Percentiles rank a stretch among this genome's conserved stretches.
Conservation (phyloP, 2,797 vertebrate species). For the Iguana delicatissima region DNA sequence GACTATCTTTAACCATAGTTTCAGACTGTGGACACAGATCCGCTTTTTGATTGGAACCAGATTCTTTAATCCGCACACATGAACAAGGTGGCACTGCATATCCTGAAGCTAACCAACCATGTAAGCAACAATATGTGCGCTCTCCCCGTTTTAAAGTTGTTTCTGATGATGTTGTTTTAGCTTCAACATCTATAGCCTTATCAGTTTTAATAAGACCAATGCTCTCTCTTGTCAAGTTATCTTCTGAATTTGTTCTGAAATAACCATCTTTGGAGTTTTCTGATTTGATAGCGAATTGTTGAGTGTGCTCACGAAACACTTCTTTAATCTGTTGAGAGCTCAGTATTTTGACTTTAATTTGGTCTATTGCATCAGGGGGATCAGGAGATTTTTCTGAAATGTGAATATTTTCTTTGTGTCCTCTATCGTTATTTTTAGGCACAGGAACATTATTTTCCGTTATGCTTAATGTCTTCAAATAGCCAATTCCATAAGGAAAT, state of each 20-base stretch:
- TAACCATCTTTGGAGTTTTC: constrained; percentile 26
- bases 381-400: constrained; percentile 34
- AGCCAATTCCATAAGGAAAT: constrained; percentile 82
- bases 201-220: not conserved
- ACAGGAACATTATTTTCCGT: constrained; percentile 37
- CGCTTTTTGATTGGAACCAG: constrained; percentile 33
- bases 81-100: constrained; percentile 44
- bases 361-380: constrained; percentile 48
- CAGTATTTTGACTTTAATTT: constrained; percentile 70
- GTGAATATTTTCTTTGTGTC: constrained; percentile 39
- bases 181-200: not conserved
- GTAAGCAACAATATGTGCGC: constrained; percentile 57
- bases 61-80: not conserved
- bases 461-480: constrained; percentile 39
- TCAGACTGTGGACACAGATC: constrained; percentile 24
- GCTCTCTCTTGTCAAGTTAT: not conserved
- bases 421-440: constrained; percentile 13
- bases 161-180: accelerated
- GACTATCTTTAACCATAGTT: constrained; percentile 29
- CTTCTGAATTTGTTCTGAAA: constrained; percentile 15
- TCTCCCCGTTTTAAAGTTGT: not conserved
- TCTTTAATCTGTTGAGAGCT: constrained; percentile 67
- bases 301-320: constrained; percentile 63
- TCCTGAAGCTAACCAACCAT: constrained; percentile 11
- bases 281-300: constrained; percentile 8